Percentiles rank a stretch among this genome's conserved stretches.
These are phyloP conservation scores for Mustela lutreola DNA, from an alignment of 2,113 vertebrate species.

Conservation along the genomic window DNA sequence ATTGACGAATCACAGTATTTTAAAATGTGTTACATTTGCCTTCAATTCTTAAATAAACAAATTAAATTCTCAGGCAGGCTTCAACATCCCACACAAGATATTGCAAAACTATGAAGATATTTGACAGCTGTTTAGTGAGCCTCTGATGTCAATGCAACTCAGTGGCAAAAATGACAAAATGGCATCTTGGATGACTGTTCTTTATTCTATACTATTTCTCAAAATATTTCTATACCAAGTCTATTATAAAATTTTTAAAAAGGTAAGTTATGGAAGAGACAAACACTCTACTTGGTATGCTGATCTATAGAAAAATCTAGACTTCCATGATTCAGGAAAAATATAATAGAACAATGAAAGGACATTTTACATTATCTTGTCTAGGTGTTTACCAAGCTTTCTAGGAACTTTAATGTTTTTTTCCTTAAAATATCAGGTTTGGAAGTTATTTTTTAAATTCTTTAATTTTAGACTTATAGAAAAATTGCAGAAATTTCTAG, in stretches of 20 bases:
- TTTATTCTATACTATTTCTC: constrained; percentile 11
- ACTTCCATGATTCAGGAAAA: not conserved
- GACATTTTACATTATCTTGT: not conserved
- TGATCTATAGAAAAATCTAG: not conserved
- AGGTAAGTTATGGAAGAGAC: not conserved
- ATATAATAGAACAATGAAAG: not conserved
- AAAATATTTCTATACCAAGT: not conserved
- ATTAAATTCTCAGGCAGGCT: not conserved
- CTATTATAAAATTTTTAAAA: not conserved
- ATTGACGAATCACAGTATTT: not conserved
- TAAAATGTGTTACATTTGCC: not conserved
- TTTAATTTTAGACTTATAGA: not conserved
- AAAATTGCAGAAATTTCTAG: not conserved
- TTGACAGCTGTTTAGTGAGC: not conserved
- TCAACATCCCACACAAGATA: not conserved
- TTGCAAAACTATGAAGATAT: not conserved
- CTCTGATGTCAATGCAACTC: not conserved
- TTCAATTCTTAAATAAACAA: not conserved
- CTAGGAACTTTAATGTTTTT: not conserved
- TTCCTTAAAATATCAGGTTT: not conserved
- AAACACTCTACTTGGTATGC: not conserved
- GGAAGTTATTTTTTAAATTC: not conserved
- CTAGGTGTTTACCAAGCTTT: not conserved
- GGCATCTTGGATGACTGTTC: not conserved
- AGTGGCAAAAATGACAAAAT: not conserved